Percentiles rank a stretch among this genome's conserved stretches.
Conservation (phyloP, 2,113 vertebrate genomes). For the Pimephales promelas region DNA sequence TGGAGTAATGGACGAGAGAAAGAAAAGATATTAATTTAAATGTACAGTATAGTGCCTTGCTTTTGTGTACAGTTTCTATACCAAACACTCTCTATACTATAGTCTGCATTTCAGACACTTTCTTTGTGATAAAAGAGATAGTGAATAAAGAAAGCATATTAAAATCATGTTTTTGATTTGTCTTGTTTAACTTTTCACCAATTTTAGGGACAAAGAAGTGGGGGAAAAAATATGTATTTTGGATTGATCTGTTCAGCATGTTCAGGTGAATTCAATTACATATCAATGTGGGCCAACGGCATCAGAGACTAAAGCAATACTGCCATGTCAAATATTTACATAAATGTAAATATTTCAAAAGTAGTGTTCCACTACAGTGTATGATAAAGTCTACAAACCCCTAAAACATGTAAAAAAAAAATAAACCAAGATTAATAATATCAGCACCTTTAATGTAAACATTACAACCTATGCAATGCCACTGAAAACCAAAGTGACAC, state of each 20-base stretch:
- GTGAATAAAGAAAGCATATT: slow-evolving; percentile 70
- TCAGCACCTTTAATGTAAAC: too few species aligned
- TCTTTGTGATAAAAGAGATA: slow-evolving; percentile 86
- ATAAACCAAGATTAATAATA: too few species aligned
- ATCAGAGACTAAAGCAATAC: too few species aligned
- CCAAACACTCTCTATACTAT: slow-evolving; percentile 79
- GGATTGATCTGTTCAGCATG: neutral
- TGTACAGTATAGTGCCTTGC: slow-evolving; percentile 99
- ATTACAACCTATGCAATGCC: too few species aligned
- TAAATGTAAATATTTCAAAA: too few species aligned
- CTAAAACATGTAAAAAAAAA: too few species aligned
- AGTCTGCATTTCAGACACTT: slow-evolving; percentile 90
- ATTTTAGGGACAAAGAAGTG: neutral
- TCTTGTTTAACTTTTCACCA: neutral
- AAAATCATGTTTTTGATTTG: neutral
- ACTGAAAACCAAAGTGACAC: too few species aligned
- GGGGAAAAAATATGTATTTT: neutral
- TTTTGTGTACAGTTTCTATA: slow-evolving; percentile 99
- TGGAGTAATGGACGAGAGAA: slow-evolving; percentile 34
- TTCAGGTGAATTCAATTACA: neutral
- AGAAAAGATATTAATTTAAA: slow-evolving; percentile 70
- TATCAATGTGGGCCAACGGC: too few species aligned
- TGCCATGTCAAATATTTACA: too few species aligned
- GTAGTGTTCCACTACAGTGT: too few species aligned
- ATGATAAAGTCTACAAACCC: too few species aligned